phyloP scores from a whole-genome alignment of 2,888 invertebrate genomes.

The Eupithecia abbreviata region DNA sequence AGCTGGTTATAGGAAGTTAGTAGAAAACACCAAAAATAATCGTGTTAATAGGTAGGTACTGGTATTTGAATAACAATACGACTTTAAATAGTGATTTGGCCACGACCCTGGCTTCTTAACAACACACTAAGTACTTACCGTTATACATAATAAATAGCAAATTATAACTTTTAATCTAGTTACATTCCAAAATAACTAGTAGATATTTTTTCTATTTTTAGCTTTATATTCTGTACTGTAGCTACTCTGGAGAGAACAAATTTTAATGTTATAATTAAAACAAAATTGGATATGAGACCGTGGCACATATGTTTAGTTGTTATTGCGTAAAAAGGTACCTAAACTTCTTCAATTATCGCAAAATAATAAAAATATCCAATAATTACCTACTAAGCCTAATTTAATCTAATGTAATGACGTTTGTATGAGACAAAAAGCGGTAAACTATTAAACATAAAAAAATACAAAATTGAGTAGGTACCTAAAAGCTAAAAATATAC shows the following conservation, averaged over 20 bases:
- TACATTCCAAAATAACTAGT: not conserved
- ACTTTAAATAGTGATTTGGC: not conserved
- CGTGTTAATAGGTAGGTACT: not conserved
- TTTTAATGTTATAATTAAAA: not conserved
- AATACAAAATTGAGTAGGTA: not conserved
- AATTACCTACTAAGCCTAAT: not conserved
- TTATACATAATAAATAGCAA: too few relatives aligned
- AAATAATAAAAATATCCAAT: not conserved
- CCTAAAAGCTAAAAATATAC: not conserved
- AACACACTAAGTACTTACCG: not conserved
- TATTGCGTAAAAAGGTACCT: not conserved
- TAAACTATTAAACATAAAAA: not conserved
- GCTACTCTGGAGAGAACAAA: not conserved
- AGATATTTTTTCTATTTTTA: not conserved
- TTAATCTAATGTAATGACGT: not conserved
- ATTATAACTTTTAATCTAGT: not conserved
- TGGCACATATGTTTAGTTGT: not conserved
- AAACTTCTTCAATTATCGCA: not conserved
- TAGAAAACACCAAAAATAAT: not conserved
- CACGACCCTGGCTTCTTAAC: not conserved
- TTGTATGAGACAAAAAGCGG: not conserved
- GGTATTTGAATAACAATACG: not conserved
- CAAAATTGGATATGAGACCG: not conserved
- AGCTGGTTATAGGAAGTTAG: too few relatives aligned
- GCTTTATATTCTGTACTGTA: not conserved